Evolutionary conservation across 1,140 invertebrate species (phyloP).

Genomic region (Manduca sexta): DNA sequence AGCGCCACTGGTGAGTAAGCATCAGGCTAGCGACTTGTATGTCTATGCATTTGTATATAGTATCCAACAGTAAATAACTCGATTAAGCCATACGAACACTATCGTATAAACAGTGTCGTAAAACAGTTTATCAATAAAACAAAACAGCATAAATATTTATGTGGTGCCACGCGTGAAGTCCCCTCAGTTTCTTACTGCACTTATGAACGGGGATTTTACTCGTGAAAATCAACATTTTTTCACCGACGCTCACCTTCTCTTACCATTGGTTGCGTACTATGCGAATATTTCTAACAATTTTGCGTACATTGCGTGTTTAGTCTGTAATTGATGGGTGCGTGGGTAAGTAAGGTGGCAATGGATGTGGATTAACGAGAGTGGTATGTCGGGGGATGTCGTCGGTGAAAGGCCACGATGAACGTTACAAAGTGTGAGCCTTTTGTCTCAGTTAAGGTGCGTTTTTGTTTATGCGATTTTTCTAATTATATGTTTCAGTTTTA

Average conservation of each 20-base stretch:
- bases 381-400: conserved; percentile 19
- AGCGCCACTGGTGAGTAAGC: too few relatives aligned
- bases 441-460: conserved; percentile 52
- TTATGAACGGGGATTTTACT: conserved; percentile 41
- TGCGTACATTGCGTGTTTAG: conserved; percentile 28
- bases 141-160: too few relatives aligned
- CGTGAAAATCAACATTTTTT: conserved; percentile 60
- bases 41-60: too few relatives aligned
- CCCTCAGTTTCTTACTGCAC: conserved; percentile 47
- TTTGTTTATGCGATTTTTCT: conserved; percentile 13
- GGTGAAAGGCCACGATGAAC: conserved; percentile 57
- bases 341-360: conserved; percentile 27
- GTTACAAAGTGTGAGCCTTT: conserved; percentile 71
- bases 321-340: not conserved
- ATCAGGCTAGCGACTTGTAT: too few relatives aligned
- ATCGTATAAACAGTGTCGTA: too few relatives aligned
- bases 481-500: not conserved
- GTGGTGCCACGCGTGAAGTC: conserved; percentile 1
- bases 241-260: conserved; percentile 32
- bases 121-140: too few relatives aligned
- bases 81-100: too few relatives aligned
- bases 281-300: conserved; percentile 6
- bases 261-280: conserved; percentile 26
- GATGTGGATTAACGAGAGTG: conserved; percentile 14
- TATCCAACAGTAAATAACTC: too few relatives aligned